These are phyloP conservation scores for Cydia amplana DNA, from an alignment of 1,140 invertebrate species.

Conservation along the genomic window DNA sequence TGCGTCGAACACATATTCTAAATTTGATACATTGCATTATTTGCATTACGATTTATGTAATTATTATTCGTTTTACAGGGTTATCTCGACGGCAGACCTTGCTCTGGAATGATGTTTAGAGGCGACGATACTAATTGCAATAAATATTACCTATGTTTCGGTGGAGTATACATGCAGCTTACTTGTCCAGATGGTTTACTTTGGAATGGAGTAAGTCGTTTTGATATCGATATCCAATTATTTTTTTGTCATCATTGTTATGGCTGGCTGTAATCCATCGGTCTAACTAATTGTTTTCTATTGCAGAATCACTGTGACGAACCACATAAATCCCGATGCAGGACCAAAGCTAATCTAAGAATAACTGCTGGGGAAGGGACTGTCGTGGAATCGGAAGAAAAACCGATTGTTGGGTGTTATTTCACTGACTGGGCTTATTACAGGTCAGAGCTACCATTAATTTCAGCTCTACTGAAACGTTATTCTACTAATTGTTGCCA, in stretches of 20 bases:
- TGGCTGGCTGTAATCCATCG: too few relatives aligned
- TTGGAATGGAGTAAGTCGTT: constrained; percentile 83
- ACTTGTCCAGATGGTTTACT: constrained; percentile 85
- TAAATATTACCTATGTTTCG: constrained; percentile 90
- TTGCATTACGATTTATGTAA: neutral
- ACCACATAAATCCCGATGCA: constrained; percentile 85
- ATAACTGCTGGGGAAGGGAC: constrained; percentile 43
- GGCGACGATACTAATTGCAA: constrained; percentile 85
- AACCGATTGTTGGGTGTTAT: constrained; percentile 85
- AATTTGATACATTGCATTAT: neutral
- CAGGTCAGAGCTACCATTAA: constrained; percentile 62
- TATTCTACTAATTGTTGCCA: neutral
- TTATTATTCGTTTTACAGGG: constrained; percentile 43
- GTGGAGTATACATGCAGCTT: constrained; percentile 83
- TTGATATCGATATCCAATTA: constrained; percentile 32
- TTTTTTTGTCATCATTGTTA: neutral
- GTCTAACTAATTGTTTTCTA: neutral
- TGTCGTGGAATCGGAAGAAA: constrained; percentile 47
- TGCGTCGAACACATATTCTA: neutral
- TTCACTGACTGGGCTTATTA: constrained; percentile 89
- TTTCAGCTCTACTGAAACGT: neutral
- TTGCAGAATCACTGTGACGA: constrained; percentile 87
- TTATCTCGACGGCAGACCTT: constrained; percentile 70
- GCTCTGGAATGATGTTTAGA: constrained; percentile 82
- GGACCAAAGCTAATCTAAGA: constrained; percentile 60